Evolutionary conservation across 2,888 invertebrate genomes (phyloP), one percentile per base, ranked within the genome.

Genomic region (Dolichopus griseipennis): DNA sequence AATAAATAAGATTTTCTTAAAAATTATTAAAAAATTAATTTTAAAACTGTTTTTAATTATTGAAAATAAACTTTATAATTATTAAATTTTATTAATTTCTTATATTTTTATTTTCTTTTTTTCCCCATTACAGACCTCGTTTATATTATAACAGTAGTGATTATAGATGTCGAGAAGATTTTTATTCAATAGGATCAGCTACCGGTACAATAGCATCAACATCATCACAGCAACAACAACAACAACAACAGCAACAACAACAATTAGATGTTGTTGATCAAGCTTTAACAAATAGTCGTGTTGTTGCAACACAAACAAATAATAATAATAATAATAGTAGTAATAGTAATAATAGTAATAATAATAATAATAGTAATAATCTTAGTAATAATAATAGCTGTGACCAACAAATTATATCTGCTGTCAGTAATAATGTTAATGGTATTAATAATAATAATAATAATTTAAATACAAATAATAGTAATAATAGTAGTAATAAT

Each of bases 121-220:
- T 27, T 27, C 27, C 5, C 5, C 2, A 4, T 27, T 27, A 27
- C 67, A 81, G 81, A 72, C 78, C 81, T 68, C 80, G 79, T 64
- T 72, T 81, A 70, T 79, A 77, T 74, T 80, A 79, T 71, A 79
- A 78, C 68, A 76, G 76, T 34, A 74, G 76, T 63, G 81, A 81
- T 72, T 79, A 76, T 67, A 76, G 79, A 74, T 79, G 78, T 70
- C 78, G 79, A 27, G 81, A 81, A 67, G 80, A 81, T 71, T 80
- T 76, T 70, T 80, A 78, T 73, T 70, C 76, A 33, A 69, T 74
- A 37, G 76, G 75, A 68, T 66, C 71, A 68, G 68, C 70, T 65
- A 66, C 70, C 8, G 75, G 74, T n/a, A 72, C 75, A 22, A 68
- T 74, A 52, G 73, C 72, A 66, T 72, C 73, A 64, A 70, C 75